Evolutionary conservation across 2,888 invertebrate species (phyloP).

Genomic region (Gastracanthus pulcherrimus): DNA sequence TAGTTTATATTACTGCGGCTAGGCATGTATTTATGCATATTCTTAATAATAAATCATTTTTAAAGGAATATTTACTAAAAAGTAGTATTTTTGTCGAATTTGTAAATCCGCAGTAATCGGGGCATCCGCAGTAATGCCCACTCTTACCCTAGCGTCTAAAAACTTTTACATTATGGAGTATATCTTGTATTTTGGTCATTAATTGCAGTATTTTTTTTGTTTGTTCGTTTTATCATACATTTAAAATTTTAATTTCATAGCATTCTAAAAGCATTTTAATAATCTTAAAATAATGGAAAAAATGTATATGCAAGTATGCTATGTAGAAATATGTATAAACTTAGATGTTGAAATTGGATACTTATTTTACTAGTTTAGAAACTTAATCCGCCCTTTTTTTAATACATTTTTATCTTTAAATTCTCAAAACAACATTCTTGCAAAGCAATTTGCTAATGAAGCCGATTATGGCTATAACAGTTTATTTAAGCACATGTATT

Average conservation of each 20-base stretch:
- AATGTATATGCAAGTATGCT: neutral
- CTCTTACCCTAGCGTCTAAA: too few relatives aligned
- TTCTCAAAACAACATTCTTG: neutral
- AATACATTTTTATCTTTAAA: neutral
- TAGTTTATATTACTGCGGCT: too few relatives aligned
- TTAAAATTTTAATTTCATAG: neutral
- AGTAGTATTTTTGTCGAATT: neutral
- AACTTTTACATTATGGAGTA: neutral
- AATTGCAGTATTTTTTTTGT: neutral
- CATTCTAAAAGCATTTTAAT: neutral
- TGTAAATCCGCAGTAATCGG: too few relatives aligned
- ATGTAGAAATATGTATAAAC: neutral
- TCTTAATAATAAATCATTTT: too few relatives aligned
- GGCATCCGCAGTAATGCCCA: too few relatives aligned
- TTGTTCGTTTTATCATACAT: neutral
- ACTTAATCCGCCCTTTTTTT: neutral
- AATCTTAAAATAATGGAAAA: neutral
- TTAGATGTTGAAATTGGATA: neutral
- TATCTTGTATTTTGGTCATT: neutral
- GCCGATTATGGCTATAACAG: neutral
- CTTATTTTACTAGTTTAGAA: neutral
- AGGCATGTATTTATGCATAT: too few relatives aligned
- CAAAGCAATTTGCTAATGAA: neutral
- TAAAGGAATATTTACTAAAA: too few relatives aligned
- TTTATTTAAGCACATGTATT: neutral